Percentiles rank a stretch among this genome's conserved stretches.
Conservation (phyloP, 1,140 invertebrate genomes). For the Druon quercuslanigerum region DNA sequence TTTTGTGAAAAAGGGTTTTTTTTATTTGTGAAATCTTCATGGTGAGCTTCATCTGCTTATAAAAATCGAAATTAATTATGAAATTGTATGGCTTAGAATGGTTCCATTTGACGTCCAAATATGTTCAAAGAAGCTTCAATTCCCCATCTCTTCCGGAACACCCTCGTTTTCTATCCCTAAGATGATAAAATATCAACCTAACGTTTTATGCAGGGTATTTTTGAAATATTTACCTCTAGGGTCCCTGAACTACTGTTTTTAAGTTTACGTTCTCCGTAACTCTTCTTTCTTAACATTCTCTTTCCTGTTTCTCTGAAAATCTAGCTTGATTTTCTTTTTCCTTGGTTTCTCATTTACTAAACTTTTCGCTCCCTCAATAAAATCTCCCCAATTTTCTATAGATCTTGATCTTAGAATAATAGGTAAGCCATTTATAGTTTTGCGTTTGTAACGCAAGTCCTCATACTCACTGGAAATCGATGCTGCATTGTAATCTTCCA, state of each 20-base stretch:
- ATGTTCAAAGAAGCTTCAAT: too few relatives aligned
- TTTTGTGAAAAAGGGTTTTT: too few relatives aligned
- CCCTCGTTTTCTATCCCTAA: too few relatives aligned
- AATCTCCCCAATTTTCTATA: neutral
- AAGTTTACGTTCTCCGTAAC: neutral
- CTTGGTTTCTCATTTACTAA: neutral
- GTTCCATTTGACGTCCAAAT: too few relatives aligned
- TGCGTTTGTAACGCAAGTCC: neutral
- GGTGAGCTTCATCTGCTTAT: too few relatives aligned
- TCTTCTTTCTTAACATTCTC: neutral
- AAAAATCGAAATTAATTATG: too few relatives aligned
- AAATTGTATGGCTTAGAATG: too few relatives aligned
- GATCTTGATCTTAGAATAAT: neutral
- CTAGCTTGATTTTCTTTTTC: neutral
- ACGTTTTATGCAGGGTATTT: too few relatives aligned
- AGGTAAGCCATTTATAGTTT: neutral
- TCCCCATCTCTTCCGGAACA: too few relatives aligned
- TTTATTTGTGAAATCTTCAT: too few relatives aligned
- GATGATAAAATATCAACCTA: too few relatives aligned
- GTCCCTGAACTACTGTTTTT: neutral
- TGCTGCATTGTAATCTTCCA: too few relatives aligned
- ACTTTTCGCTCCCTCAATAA: neutral
- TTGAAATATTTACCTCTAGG: neutral
- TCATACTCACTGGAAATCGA: neutral
- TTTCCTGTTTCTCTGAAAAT: neutral